Conservation (phyloP, 2,113 vertebrate genomes). For the Poeciliopsis prolifica region DNA sequence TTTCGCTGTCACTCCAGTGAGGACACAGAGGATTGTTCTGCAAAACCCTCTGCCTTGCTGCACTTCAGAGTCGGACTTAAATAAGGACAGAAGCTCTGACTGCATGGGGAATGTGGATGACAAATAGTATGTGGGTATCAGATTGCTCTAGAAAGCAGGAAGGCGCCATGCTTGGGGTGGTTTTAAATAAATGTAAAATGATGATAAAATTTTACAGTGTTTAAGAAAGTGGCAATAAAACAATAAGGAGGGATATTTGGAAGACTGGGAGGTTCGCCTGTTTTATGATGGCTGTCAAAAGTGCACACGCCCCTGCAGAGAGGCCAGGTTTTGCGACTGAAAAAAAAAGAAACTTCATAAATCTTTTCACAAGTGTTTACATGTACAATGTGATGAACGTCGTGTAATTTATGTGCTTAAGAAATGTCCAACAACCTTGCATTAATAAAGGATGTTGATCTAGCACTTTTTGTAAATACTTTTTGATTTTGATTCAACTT, state of each 20-base stretch:
- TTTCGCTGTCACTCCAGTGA: constrained; percentile 3
- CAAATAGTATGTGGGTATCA: constrained; percentile 18
- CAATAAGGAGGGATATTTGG: constrained; percentile 19
- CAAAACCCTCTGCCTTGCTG: constrained; percentile 18
- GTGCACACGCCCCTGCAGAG: neutral
- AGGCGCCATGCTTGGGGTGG: constrained; percentile 12
- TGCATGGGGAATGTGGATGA: constrained; percentile 7
- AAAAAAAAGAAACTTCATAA: neutral
- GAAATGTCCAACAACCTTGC: neutral
- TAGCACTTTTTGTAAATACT: neutral
- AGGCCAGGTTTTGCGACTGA: neutral
- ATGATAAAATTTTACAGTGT: constrained; percentile 12
- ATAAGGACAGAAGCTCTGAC: constrained; percentile 6
- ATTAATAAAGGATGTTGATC: neutral
- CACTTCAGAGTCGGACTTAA: neutral
- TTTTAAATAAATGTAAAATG: constrained; percentile 20
- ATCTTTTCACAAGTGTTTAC: neutral
- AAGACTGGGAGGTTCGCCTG: constrained; percentile 25
- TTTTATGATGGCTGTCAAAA: neutral
- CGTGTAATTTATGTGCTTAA: neutral
- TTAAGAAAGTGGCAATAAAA: constrained; percentile 44
- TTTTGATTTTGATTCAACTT: neutral
- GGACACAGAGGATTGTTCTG: constrained; percentile 16
- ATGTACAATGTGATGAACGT: neutral
- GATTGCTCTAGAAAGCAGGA: constrained; percentile 17